Evolutionary conservation across 1,140 invertebrate genomes (phyloP), one percentile per base, ranked within the genome.

Genomic region (Caenorhabditis tropicalis): DNA sequence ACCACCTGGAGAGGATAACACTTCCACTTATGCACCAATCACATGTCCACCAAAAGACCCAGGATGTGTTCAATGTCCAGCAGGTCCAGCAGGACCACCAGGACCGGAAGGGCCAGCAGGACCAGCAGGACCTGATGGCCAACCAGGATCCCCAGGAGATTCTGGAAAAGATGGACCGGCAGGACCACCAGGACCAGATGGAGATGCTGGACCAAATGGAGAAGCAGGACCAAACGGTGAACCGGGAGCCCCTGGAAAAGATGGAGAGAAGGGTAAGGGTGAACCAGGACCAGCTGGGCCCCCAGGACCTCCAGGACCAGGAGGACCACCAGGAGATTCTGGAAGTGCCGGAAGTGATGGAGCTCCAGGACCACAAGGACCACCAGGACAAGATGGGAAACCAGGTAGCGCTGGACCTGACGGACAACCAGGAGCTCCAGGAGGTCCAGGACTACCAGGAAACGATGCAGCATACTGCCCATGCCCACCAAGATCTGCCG

Each of bases 301-400:
- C 29, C 88, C 89, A 33, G 89, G 89, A 51, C 88, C 89, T 1
- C 46, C 82, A 79, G 87, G 87, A 70, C 87, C 87, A 21, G 58
- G 65, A 74, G 65, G 65, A 24, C 65, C 65, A 46, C 65, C 65
- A 24, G 65, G 65, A 74, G 65, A 74, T 43, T 24, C 33, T 74
- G 65, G 65, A 74, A 46, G 65, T 43, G 65, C 65, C 0, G 65
- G 65, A 46, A 74, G 65, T 36, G 65, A 74, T 46, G 65, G 65
- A 43, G 65, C 65, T 43, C 65, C 65, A 43, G 65, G 65, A 43
- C 65, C 65, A 24, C 65, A 74, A 46, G 65, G 65, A 27, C 65
- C 65, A 21, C 65, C 65, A 27, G 65, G 65, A 74, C 65, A 74
- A 46, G 65, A 74, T 43, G 65, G 65, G 24, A 46, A 33, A 2